Evolutionary conservation across 2,797 vertebrate genomes (phyloP), one percentile per base, ranked within the genome.

Genomic region (Phoxinus dragarum): DNA sequence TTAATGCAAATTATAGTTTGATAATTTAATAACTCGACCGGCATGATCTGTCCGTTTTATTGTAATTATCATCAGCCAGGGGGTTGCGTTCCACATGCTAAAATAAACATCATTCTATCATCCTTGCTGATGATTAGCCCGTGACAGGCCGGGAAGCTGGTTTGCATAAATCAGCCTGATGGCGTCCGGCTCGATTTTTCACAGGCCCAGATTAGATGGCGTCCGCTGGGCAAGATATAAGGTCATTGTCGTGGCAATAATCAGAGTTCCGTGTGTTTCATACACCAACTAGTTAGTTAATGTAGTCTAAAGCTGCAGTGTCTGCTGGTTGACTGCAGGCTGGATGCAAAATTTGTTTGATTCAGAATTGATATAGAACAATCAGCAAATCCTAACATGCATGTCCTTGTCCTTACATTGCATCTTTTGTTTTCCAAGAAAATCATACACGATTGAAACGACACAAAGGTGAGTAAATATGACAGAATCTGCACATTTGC

Each of bases 61-160:
- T 98, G 95, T 96, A 97, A 97, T 98, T 96, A 97, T 97, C 96
- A 96, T 97, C 94, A 94, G 96, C 93, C 94, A 92, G 96, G 96
- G 96, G 96, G 96, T 96, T 97, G 96, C 94, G 94, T 96, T 97
- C 97, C 97, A 98, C 97, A 98, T 93, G 93, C 85, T 93, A 95
- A 95, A 98, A 97, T 97, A 99, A 99, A 99, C 98, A 99, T 96
- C 97, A 98, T 99, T 99, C 98, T 93, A 99, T 99, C 98, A 98
- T 99, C 96, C 96, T 97, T 96, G 94, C 92, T 31, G 91, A 94
- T 96, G 96, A 98, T 99, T 98, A 99, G 96, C 94, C 64, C 59
- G 90, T 96, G 98, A 99, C 97, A 98, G 97, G 95, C 94, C 88
- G 16, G 40, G 81, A 47, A 86, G 92, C 93, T 91, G 96, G 96